Percentiles rank a stretch among this genome's conserved stretches.
Conservation (phyloP, 2,113 vertebrate genomes). For the Callipepla squamata region DNA sequence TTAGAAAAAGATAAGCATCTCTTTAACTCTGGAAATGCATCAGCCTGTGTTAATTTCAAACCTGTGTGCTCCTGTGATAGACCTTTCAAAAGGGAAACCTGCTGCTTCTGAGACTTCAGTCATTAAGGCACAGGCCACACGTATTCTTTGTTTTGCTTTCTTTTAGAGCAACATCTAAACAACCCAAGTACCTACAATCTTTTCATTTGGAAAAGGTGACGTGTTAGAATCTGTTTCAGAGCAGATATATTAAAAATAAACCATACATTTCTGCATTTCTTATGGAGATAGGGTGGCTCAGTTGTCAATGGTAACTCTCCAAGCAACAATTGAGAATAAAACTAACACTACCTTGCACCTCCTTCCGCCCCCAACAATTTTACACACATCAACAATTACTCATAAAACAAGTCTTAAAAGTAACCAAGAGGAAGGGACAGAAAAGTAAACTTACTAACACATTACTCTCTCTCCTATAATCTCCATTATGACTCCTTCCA, state of each 20-base stretch:
- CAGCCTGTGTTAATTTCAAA: background rate
- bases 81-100: background rate
- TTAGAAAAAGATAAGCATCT: accelerated
- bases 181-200: background rate
- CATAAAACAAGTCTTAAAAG: background rate
- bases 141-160: background rate
- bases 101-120: background rate
- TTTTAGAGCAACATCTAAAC: background rate
- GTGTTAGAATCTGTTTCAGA: background rate
- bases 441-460: background rate
- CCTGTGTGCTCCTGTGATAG: background rate
- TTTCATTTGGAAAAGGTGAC: background rate
- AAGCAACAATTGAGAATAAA: background rate
- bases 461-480: background rate
- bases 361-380: background rate
- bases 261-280: background rate
- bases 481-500: background rate
- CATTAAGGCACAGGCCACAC: background rate
- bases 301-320: background rate
- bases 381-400: background rate
- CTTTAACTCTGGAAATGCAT: background rate
- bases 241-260: background rate
- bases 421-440: background rate
- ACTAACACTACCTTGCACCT: background rate
- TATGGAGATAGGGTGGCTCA: background rate